A percentile compares a stretch with the other conserved stretches of the same genome.
Evolutionary conservation across 2,888 invertebrate species (phyloP).

Genomic region (Limenitis camilla): DNA sequence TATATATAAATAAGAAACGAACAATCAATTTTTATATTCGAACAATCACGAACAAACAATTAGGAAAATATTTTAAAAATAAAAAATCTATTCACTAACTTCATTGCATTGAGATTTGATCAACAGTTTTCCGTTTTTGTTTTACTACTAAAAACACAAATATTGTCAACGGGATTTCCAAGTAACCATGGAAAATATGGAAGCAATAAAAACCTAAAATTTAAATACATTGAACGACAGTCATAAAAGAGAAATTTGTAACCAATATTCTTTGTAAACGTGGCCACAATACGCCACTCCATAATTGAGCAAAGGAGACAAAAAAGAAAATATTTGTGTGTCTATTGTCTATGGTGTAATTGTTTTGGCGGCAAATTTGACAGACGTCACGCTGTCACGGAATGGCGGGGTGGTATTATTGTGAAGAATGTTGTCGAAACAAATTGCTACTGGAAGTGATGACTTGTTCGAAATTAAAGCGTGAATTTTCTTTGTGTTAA

Average conservation of each 20-base stretch:
- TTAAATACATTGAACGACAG: conserved; percentile 30
- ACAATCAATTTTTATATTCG: too few species aligned
- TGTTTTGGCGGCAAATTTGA: conserved; percentile 58
- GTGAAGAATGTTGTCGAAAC: conserved; percentile 36
- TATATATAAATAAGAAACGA: too few species aligned
- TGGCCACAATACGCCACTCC: conserved; percentile 55
- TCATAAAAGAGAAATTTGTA: conserved; percentile 60
- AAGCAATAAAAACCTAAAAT: conserved; percentile 48
- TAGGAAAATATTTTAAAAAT: too few species aligned
- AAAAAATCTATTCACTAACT: too few species aligned
- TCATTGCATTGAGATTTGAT: too few species aligned
- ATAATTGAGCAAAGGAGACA: conserved; percentile 67
- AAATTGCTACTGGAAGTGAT: conserved; percentile 55
- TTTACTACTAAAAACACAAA: neutral
- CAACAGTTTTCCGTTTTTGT: too few species aligned
- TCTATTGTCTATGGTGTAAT: conserved; percentile 35
- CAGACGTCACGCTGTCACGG: conserved; percentile 55
- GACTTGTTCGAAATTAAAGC: conserved; percentile 56
- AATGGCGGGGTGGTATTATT: conserved; percentile 36
- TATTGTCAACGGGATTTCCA: conserved; percentile 12
- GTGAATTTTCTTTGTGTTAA: conserved; percentile 29
- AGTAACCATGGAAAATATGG: conserved; percentile 8
- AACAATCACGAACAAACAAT: too few species aligned
- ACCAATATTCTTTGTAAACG: conserved; percentile 28
- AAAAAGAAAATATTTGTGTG: conserved; percentile 35